These are phyloP conservation scores for Euclidia mi DNA, from an alignment of 2,888 invertebrate genomes.

Conservation along the genomic window DNA sequence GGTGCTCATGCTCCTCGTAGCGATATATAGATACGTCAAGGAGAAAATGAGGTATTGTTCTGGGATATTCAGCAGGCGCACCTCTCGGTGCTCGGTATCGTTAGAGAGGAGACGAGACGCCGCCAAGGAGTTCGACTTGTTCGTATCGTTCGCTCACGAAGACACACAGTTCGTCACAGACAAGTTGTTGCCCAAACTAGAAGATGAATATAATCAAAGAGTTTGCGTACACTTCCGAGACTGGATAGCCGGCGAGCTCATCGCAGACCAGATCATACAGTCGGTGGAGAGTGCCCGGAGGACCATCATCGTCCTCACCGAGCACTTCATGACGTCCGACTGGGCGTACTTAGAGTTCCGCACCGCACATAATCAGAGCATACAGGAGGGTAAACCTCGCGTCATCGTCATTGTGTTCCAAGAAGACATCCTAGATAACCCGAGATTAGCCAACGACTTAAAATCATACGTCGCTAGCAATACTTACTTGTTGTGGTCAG, in stretches of 20 bases:
- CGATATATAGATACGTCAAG: too few relatives aligned
- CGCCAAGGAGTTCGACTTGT: conserved; percentile 92
- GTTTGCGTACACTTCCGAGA: conserved; percentile 94
- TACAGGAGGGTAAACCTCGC: conserved; percentile 89
- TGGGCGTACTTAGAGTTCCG: conserved; percentile 91
- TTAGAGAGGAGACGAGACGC: conserved; percentile 30
- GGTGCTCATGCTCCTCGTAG: too few relatives aligned
- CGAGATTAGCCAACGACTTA: conserved; percentile 78
- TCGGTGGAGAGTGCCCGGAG: conserved; percentile 92
- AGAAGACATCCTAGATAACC: conserved; percentile 86
- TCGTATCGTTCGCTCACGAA: conserved; percentile 94
- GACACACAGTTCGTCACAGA: conserved; percentile 93
- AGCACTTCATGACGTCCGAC: conserved; percentile 73
- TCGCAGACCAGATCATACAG: conserved; percentile 92
- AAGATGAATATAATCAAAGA: conserved; percentile 73
- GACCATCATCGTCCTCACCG: conserved; percentile 55
- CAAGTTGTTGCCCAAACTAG: conserved; percentile 92
- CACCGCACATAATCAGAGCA: conserved; percentile 86
- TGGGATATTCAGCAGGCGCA: too few relatives aligned
- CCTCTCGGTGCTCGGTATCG: too few relatives aligned
- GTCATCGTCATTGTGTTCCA: conserved; percentile 93
- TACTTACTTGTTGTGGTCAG: conserved; percentile 95
- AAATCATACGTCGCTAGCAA: conserved; percentile 92
- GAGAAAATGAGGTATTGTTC: conserved; percentile 5
- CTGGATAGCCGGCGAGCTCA: conserved; percentile 93